Base-by-base conservation (phyloP, 53 echinoderm and acorn worm genomes). In the Antedon mediterranea region DNA sequence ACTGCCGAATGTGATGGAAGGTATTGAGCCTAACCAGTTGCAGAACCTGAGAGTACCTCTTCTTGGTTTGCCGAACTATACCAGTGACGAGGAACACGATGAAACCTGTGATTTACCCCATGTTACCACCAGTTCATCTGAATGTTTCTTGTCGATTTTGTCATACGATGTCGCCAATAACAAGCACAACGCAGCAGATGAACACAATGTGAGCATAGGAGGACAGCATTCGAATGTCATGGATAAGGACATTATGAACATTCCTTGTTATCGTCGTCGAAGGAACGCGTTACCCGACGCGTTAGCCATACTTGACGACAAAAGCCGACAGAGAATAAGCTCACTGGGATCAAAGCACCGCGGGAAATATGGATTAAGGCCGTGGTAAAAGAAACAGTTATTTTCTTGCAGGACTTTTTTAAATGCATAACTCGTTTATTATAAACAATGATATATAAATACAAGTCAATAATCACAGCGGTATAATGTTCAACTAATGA, bases 1-100 rank as follows among this genome's bases (percentile, higher is more conserved):
- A 31, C 81, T 93, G 88, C 78, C 83, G 44, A 81, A 93, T 43
- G 85, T 93, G 71, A 83, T 84, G 79, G 82, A 71, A 18, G 93
- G 93, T 14, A 85, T 93, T 32, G 79, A 86, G 30, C 75, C 83
- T 30, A 42, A 43, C 34, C 87, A 93, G 34, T 81, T 90, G 28
- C 84, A 72, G 31, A 78, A 75, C 32, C 74, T 82, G 26, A 57
- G 57, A 23, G 57, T 57, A 23, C 57, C 57, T 57, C 57, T 57
- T 11, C 57, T 57, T 6, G 57, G 57, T 57, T 26, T 57, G 9
- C 57, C 23, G 23, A 57, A 57, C 37, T 57, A 57, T 26, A 57
- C 2, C 57, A 57, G 57, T 18, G 57, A 57, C 7, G 57, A 57
- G 23, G 57, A 23, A 8, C 23, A 26, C 23, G n/a, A n/a, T n/a